These are phyloP conservation scores for Nezara viridula DNA, from an alignment of 2,888 invertebrate species.

Conservation along the genomic window DNA sequence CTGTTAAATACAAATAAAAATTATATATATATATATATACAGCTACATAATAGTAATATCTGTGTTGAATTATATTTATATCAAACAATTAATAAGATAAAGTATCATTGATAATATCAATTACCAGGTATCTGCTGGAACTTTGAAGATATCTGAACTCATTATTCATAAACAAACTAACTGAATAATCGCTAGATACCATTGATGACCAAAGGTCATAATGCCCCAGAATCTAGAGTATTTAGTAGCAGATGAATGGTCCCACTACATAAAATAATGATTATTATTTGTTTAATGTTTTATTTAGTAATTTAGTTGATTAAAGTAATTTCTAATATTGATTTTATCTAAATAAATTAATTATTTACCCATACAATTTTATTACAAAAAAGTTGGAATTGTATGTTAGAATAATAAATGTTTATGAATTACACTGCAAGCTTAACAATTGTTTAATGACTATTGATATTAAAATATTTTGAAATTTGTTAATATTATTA, in stretches of 20 bases:
- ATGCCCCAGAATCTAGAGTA: background rate
- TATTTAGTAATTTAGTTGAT: background rate
- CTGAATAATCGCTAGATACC: background rate
- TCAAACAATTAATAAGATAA: too few species aligned
- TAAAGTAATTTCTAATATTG: background rate
- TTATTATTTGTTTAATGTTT: background rate
- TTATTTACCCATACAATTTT: too few species aligned
- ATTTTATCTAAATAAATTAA: background rate
- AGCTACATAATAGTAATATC: too few species aligned
- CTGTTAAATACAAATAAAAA: too few species aligned
- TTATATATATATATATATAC: too few species aligned
- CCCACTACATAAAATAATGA: background rate
- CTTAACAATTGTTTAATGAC: background rate
- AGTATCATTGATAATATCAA: background rate
- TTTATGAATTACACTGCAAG: background rate
- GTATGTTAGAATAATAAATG: background rate
- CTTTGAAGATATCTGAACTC: background rate
- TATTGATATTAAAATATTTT: background rate
- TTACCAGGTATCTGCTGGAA: background rate
- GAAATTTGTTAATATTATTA: background rate
- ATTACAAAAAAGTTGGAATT: too few species aligned
- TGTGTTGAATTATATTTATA: too few species aligned
- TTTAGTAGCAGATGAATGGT: background rate
- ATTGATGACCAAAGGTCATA: constrained; percentile 4
- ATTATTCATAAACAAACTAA: constrained; percentile 20